Evolutionary conservation across 2,888 invertebrate genomes (phyloP).

Genomic region (Microplitis deprimator): DNA sequence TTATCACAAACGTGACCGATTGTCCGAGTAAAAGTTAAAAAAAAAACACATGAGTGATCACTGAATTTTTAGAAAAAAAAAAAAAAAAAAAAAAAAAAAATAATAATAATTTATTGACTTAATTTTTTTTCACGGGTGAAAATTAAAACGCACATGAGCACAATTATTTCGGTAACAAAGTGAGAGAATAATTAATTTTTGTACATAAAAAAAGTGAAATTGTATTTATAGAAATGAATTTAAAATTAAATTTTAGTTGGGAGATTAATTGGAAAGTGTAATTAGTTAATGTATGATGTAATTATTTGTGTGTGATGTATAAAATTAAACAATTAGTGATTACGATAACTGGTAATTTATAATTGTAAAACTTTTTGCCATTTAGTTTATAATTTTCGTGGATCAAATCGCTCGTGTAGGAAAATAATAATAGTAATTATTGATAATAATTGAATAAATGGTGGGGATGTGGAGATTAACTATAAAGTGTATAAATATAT

Average conservation of each 20-base stretch:
- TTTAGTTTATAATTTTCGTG: constrained; percentile 6
- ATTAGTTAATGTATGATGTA: background rate
- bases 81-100: too few species aligned
- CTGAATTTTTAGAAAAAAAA: too few species aligned
- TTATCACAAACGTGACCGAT: too few species aligned
- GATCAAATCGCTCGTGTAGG: constrained; percentile 6
- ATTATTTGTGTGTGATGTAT: background rate
- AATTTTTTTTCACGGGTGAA: too few species aligned
- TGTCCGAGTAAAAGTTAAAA: too few species aligned
- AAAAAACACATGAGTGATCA: too few species aligned
- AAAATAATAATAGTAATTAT: background rate
- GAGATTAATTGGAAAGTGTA: background rate
- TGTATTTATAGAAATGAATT: background rate
- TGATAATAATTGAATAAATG: background rate
- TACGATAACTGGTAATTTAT: background rate
- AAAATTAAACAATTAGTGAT: background rate
- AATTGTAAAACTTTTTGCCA: background rate
- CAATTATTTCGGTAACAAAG: too few species aligned
- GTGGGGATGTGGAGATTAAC: background rate
- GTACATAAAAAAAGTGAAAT: background rate
- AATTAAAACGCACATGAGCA: too few species aligned
- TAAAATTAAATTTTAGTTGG: background rate
- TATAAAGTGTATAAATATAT: background rate
- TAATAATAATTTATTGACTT: too few species aligned
- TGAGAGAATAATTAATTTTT: background rate